These are phyloP conservation scores for Cataglyphis albicans DNA, from an alignment of 2,888 invertebrate genomes.

Conservation along the genomic window DNA sequence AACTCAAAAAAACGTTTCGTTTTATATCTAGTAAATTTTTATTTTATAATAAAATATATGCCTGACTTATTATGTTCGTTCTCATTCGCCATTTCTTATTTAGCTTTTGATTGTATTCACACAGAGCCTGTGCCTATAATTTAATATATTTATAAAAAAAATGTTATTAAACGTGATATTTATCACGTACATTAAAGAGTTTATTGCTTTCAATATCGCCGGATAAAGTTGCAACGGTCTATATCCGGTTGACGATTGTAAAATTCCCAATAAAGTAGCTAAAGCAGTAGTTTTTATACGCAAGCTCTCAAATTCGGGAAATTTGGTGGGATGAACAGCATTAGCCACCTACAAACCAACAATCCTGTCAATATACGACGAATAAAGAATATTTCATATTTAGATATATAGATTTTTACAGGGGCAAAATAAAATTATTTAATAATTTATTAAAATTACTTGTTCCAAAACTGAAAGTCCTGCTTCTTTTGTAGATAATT, in stretches of 20 bases:
- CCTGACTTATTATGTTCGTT: too few relatives aligned
- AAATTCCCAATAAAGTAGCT: slow-evolving; percentile 76
- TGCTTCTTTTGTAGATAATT: slow-evolving; percentile 78
- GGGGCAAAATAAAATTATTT: neutral
- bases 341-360: slow-evolving; percentile 72
- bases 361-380: neutral
- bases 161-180: slow-evolving; percentile 30
- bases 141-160: neutral
- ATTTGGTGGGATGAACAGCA: slow-evolving; percentile 78
- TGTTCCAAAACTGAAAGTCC: slow-evolving; percentile 81
- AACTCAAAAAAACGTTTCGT: too few relatives aligned
- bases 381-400: neutral
- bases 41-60: too few relatives aligned
- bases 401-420: neutral
- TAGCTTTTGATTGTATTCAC: too few relatives aligned
- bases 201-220: slow-evolving; percentile 77
- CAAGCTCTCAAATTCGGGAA: slow-evolving; percentile 76
- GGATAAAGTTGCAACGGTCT: slow-evolving; percentile 81
- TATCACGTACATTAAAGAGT: slow-evolving; percentile 79
- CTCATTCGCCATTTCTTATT: too few relatives aligned
- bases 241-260: slow-evolving; percentile 80
- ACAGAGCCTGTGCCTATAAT: too few relatives aligned
- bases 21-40: too few relatives aligned
- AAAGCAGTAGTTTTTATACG: slow-evolving; percentile 76
- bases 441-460: slow-evolving; percentile 61